Percentiles rank a stretch among this genome's conserved stretches.
phyloP scores from a whole-genome alignment of 2,797 vertebrate genomes.

The Coccyzus lansbergi region DNA sequence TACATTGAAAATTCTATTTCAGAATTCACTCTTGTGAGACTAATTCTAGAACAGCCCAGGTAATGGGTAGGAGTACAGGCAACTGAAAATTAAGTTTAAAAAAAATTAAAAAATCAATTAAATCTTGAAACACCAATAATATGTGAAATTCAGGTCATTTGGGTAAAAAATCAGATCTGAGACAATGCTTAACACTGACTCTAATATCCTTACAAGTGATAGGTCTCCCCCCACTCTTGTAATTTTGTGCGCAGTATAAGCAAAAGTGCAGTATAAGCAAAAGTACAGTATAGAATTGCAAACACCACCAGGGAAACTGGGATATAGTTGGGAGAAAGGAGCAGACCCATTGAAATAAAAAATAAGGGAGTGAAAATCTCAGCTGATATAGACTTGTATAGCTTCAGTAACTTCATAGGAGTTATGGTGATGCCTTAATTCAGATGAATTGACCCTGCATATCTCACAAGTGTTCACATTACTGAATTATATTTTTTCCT shows the following conservation, averaged over 20 bases:
- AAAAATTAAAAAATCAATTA: neutral
- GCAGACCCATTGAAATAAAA: neutral
- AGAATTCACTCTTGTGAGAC: neutral
- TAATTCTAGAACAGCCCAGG: neutral
- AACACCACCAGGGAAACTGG: neutral
- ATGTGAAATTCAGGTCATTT: neutral
- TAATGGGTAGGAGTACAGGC: neutral
- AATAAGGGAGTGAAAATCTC: neutral
- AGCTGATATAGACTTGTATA: neutral
- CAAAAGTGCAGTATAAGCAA: neutral
- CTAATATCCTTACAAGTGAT: neutral
- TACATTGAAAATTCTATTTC: neutral
- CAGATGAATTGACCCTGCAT: neutral
- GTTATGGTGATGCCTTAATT: neutral
- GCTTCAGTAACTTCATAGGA: neutral
- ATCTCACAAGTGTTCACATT: neutral
- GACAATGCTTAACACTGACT: neutral
- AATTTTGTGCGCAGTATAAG: neutral
- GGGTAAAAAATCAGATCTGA: neutral
- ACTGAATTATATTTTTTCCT: neutral
- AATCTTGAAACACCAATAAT: neutral
- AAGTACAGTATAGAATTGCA: neutral
- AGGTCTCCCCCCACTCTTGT: rapidly evolving
- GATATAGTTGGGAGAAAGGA: neutral
- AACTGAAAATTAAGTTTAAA: neutral